Conservation (phyloP, 2,888 invertebrate genomes). For the Palloptera scutellata region DNA sequence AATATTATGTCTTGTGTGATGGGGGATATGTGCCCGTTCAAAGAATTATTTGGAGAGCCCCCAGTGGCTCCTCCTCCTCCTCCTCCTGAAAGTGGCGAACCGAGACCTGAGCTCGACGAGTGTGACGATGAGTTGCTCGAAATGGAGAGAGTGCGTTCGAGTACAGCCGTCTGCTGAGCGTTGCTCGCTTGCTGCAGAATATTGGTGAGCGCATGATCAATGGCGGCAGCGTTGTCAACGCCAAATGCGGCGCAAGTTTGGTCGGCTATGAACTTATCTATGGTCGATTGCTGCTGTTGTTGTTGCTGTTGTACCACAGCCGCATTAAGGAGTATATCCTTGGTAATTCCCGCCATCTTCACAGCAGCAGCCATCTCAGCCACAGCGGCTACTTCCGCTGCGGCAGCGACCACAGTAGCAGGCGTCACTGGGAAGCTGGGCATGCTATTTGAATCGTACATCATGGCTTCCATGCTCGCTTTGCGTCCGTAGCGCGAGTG, state of each 20-base stretch:
- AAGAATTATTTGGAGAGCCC: constrained; percentile 52
- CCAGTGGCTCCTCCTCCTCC: constrained; percentile 23
- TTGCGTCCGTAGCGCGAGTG: constrained; percentile 54
- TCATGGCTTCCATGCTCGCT: constrained; percentile 56
- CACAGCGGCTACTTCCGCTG: constrained; percentile 58
- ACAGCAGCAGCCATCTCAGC: constrained; percentile 60
- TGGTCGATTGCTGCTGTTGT: constrained; percentile 64
- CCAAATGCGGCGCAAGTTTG: constrained; percentile 49
- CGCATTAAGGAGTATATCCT: constrained; percentile 54
- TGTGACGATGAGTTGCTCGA: constrained; percentile 59
- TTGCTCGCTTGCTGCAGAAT: constrained; percentile 49
- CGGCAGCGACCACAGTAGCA: constrained; percentile 41
- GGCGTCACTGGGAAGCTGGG: constrained; percentile 53
- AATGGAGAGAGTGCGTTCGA: constrained; percentile 64
- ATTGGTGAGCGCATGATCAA: constrained; percentile 58
- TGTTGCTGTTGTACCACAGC: constrained; percentile 67
- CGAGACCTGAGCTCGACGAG: constrained; percentile 39
- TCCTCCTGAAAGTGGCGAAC: constrained; percentile 36
- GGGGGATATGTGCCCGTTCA: constrained; percentile 52
- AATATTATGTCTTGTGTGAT: constrained; percentile 63
- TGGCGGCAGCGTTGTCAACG: constrained; percentile 46
- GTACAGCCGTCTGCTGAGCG: constrained; percentile 36
- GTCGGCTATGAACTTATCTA: constrained; percentile 56
- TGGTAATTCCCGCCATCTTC: constrained; percentile 69
- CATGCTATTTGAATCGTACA: constrained; percentile 58